Percentiles rank a stretch among this genome's conserved stretches.
phyloP scores from a whole-genome alignment of 2,113 vertebrate genomes.

The Phylloscopus whistleri region DNA sequence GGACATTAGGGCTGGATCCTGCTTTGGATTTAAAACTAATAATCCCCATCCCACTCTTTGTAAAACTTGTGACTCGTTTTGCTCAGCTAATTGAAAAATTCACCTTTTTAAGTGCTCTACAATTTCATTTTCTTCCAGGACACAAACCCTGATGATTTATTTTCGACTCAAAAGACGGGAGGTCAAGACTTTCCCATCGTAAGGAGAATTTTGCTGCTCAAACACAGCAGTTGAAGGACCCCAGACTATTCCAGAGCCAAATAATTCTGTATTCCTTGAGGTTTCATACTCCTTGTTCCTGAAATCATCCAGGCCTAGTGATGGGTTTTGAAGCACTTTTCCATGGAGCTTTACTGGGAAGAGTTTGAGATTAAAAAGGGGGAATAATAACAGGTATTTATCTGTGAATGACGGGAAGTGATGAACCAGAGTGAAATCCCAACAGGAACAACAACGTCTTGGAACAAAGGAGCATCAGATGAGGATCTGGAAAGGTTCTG shows the following conservation, averaged over 20 bases:
- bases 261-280: background rate
- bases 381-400: background rate
- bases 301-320: background rate
- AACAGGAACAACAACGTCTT: background rate
- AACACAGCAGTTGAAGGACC: background rate
- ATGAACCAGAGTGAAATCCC: background rate
- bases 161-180: background rate
- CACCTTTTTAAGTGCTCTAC: background rate
- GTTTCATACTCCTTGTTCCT: background rate
- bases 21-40: background rate
- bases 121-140: background rate
- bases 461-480: background rate
- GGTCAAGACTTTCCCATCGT: background rate
- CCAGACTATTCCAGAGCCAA: background rate
- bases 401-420: background rate
- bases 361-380: background rate
- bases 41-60: background rate
- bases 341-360: background rate
- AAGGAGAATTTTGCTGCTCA: background rate
- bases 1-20: conserved; percentile 26
- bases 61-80: background rate
- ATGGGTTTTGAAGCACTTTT: background rate
- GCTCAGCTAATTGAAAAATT: background rate
- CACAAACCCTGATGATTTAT: background rate
- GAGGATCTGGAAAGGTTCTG: background rate